Conservation (phyloP, 2,113 vertebrate genomes). For the Panurus biarmicus region DNA sequence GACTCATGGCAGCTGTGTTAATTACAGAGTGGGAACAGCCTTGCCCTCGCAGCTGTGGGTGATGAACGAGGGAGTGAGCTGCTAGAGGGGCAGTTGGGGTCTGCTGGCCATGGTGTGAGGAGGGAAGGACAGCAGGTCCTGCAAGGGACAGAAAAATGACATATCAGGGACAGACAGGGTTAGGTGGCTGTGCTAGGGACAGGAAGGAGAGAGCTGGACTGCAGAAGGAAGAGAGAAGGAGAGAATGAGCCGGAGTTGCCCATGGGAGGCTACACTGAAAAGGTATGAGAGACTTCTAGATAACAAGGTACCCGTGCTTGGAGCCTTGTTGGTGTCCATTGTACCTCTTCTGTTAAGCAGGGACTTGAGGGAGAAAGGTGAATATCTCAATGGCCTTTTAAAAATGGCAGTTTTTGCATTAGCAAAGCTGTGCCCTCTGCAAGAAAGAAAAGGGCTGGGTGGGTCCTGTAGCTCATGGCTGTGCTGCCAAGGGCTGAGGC, state of each 20-base stretch:
- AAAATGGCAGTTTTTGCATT: background rate
- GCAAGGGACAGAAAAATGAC: background rate
- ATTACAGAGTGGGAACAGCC: background rate
- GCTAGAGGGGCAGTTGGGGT: background rate
- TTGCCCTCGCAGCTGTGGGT: background rate
- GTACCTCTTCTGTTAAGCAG: background rate
- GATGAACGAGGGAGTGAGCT: background rate
- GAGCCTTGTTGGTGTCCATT: background rate
- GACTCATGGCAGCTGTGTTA: background rate
- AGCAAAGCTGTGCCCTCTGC: background rate
- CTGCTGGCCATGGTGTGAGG: background rate
- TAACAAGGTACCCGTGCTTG: background rate
- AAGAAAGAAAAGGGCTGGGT: rapidly evolving
- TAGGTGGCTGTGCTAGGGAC: background rate
- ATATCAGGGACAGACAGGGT: background rate
- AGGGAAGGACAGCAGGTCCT: background rate
- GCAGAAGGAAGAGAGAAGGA: background rate
- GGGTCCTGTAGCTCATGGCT: background rate
- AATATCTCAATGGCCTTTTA: background rate
- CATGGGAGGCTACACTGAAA: background rate
- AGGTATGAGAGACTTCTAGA: background rate
- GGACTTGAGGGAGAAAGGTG: background rate
- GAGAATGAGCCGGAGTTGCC: background rate
- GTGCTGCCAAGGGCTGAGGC: background rate
- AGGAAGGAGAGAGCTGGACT: background rate